Evolutionary conservation across 1,140 invertebrate genomes (phyloP), one percentile per base, ranked within the genome.

Genomic region (Lanistes nyassanus): DNA sequence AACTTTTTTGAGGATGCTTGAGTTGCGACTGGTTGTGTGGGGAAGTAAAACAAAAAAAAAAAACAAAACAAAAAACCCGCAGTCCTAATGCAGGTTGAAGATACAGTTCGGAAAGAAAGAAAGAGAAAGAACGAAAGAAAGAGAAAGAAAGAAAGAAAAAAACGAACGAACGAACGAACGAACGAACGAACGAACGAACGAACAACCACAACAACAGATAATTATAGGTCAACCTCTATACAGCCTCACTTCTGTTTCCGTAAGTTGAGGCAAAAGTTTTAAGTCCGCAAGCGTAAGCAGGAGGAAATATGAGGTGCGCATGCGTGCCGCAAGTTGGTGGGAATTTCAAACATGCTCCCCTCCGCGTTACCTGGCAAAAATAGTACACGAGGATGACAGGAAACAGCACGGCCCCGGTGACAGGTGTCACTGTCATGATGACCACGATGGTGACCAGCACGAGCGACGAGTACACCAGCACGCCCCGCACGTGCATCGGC

Each of bases 391-490:
- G 42, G 19, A 53, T n/a, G 6, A 80, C 23, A 19, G 79, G 79
- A 6, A 80, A 6, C 6, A 78, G 29, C 23, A 79, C 75, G 1
- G 53, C 72, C 2, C 89, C 78, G 78, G 93, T 92, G 0, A 90
- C 80, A 21, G 92, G 91, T 3, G 91, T 92, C 56, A 89, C 87
- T 69, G 89, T 87, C 56, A 84, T 58, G 23, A 80, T 71, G 23
- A 88, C 72, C 84, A 97, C 92, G 75, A 98, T 88, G 9, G 96
- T 96, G 47, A 94, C 94, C 77, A 97, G 85, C 9, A 97, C 95
- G 93, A 95, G 89, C 83, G 93, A 92, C 55, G 84, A 66, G 11
- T 74, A 75, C 37, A 75, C 75, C 5, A 88, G 73, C 60, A 76
- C 84, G 11, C 66, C 77, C 31, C 80, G 69, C 23, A 88, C 68